Evolutionary conservation across 2,888 invertebrate genomes (phyloP), one percentile per base, ranked within the genome.

Genomic region (Pyrochroa serraticornis): DNA sequence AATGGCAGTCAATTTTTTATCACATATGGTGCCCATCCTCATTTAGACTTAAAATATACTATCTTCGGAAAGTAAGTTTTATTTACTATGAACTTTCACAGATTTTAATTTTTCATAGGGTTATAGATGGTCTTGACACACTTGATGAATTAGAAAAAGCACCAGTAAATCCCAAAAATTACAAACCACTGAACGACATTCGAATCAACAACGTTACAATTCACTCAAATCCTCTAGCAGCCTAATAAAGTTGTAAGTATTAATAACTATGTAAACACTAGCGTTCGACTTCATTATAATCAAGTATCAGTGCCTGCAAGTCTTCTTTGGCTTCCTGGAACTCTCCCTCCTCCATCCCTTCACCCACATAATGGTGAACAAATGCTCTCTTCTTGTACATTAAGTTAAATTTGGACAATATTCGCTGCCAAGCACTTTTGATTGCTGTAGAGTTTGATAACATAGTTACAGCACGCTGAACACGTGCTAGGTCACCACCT

Each of bases 1-100:
- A 99, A 99, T 83, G 93, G 91, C 2, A 97, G 97, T 72, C 99
- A 99, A 78, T 99, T 99, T 80, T 99, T 99, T 78, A 91, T 99
- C 65, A 89, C 93, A 0, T 99, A 98, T 79, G 90, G 87, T 8
- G 90, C 95, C 55, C 98, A 99, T 75, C 92, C 95, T 38, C 95
- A 96, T 81, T 83, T 99, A 52, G 98, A 99, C 80, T 83, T 97
- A 56, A 99, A 99, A 77, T 98, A 99, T 77, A 98, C 98, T 3
- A 77, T 97, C 35, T 97, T 99, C 85, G 99, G 93, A 77, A 95
- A 90, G 96, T 96, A 83, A 80, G 82, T 58, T 35, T 53, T 39
- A 10, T 8, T 38, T 14, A 43, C 35, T 36, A 50, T 37, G 45
- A 35, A 39, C 9, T 3, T 3, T 35, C 2, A 2, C 36, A 35